Evolutionary conservation across 1,140 invertebrate species (phyloP).

Genomic region (Camponotus pennsylvanicus): DNA sequence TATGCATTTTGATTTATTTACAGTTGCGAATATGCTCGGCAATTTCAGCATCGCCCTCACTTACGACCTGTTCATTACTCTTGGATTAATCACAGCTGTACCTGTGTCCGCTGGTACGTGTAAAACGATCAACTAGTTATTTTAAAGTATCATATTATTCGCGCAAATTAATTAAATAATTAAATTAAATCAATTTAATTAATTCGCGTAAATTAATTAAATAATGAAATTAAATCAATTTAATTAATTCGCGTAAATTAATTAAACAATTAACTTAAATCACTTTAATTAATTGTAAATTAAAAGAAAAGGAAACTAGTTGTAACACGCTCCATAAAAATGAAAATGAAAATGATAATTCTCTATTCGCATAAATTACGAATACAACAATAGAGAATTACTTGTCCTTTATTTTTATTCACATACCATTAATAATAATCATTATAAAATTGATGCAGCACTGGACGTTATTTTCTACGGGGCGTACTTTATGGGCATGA

Average conservation of each 20-base stretch:
- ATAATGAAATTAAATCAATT: too few relatives aligned
- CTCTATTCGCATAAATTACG: background rate
- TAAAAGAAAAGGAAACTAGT: too few relatives aligned
- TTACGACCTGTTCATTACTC: slow-evolving; percentile 96
- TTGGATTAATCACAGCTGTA: slow-evolving; percentile 96
- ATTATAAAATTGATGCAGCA: slow-evolving; percentile 87
- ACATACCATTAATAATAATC: background rate
- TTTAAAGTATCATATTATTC: background rate
- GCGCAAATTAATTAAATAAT: background rate
- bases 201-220: too few relatives aligned
- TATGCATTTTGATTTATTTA: slow-evolving; percentile 78
- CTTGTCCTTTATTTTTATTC: background rate
- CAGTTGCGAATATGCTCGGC: slow-evolving; percentile 96
- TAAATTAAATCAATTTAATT: too few relatives aligned
- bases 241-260: too few relatives aligned
- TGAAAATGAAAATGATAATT: background rate
- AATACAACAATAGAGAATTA: background rate
- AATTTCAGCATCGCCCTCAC: slow-evolving; percentile 96
- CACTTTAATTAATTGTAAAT: too few relatives aligned
- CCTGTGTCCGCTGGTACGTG: slow-evolving; percentile 95
- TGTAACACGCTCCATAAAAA: background rate
- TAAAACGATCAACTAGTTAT: background rate
- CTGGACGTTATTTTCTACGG: slow-evolving; percentile 95
- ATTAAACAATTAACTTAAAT: too few relatives aligned
- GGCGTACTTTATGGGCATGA: slow-evolving; percentile 96